Evolutionary conservation across 23 tunicate genomes (phyloP), one percentile per base, ranked within the genome.

Genomic region (Phallusia fumigata): DNA sequence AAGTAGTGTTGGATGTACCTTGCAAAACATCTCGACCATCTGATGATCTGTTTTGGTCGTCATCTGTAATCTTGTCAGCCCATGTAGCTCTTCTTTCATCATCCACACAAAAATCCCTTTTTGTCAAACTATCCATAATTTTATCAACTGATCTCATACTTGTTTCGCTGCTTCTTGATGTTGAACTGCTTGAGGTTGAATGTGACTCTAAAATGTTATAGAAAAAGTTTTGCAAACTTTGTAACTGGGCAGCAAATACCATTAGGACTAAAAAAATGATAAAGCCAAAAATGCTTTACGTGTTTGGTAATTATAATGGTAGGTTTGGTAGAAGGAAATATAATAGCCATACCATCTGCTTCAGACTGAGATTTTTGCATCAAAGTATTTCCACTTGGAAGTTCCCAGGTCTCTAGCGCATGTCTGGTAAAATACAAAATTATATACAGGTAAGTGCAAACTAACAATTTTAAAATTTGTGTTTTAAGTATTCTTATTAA

Each of bases 111-210:
- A 47, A 85, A 33, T 85, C 89, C 44, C 52, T 36, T 36, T 40
- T 69, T 35, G 79, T 85, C 65, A 85, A 28, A 12, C 52, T 74
- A 21, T 85, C 33, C 79, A 85, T 64, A 28, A 85, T 85, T 33
- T 79, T 84, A 12, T 44, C 83, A 3, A 85, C 75, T 35, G 89
- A 79, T 18, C 77, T 33, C 15, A 34, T 8, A 35, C 50, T 80
- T 0, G 30, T 12, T 0, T 58, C 19, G 24, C 65, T 33, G 33
- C 32, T 30, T 26, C 6, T 18, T 11, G 30, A 35, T 31, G 47
- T 35, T 75, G 35, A 34, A 35, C 31, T 35, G 31, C 79, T 75
- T 35, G 79, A 75, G 12, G 47, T 21, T 34, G 79, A 75, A 35
- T 34, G 36, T 11, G 35, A 35, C 31, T 35, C 79, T 75, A 21